phyloP scores from a whole-genome alignment of 2,888 invertebrate genomes.

The Agrotis puta region DNA sequence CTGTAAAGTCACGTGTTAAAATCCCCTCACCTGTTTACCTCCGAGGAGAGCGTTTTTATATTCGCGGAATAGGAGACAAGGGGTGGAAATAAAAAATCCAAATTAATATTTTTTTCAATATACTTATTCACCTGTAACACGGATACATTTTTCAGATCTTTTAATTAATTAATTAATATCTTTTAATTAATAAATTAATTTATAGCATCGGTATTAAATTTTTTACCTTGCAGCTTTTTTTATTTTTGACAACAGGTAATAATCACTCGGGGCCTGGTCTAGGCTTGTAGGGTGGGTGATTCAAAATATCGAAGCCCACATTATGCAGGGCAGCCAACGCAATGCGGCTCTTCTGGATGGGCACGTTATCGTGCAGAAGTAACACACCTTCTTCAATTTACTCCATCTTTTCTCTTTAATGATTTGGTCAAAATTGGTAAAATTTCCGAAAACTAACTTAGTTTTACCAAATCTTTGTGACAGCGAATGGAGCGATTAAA shows the following conservation, averaged over 20 bases:
- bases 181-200: no score
- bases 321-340: background rate
- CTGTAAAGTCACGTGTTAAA: slow-evolving; percentile 7
- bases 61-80: no score
- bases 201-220: slow-evolving; percentile 1
- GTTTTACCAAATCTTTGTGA: no score
- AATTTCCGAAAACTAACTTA: no score
- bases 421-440: no score
- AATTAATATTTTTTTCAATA: no score
- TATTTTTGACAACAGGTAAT: slow-evolving; percentile 9
- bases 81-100: no score
- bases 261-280: background rate
- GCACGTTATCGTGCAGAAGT: slow-evolving; percentile 14
- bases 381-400: background rate
- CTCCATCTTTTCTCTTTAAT: slow-evolving; percentile 8
- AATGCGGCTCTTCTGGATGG: slow-evolving; percentile 5
- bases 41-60: no score
- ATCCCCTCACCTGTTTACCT: background rate
- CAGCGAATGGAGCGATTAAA: no score
- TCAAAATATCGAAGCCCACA: background rate
- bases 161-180: no score
- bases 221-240: slow-evolving; percentile 5
- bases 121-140: no score
- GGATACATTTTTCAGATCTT: no score
- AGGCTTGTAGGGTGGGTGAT: slow-evolving; percentile 10